Conservation (phyloP, 2,888 invertebrate species). For the Alloplasta piceator region DNA sequence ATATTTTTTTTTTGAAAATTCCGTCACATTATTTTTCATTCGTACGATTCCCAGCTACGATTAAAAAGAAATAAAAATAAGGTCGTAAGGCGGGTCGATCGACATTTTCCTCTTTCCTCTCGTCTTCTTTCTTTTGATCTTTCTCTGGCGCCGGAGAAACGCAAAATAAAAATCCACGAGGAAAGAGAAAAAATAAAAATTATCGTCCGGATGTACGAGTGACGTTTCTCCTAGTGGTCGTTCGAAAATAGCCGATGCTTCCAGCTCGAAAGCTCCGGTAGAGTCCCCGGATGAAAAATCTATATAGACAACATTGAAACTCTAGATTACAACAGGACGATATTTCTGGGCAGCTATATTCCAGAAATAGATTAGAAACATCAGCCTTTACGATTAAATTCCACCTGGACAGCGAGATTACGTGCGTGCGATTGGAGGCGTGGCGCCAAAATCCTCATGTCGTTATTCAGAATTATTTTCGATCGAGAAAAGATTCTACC, state of each 20-base stretch:
- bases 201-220: constrained; percentile 59
- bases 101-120: not conserved
- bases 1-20: not conserved
- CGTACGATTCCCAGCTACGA: not conserved
- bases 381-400: constrained; percentile 51
- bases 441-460: constrained; percentile 26
- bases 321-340: constrained; percentile 60
- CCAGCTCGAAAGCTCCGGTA: constrained; percentile 70
- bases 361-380: constrained; percentile 73
- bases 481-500: constrained; percentile 14
- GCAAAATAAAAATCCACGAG: constrained; percentile 39
- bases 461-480: constrained; percentile 11
- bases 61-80: too few species aligned
- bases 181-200: not conserved
- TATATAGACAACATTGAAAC: constrained; percentile 3
- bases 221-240: constrained; percentile 70
- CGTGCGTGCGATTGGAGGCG: constrained; percentile 51
- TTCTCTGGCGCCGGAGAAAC: constrained; percentile 31
- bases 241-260: constrained; percentile 77
- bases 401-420: constrained; percentile 62
- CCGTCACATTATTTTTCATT: constrained; percentile 1
- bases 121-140: not conserved
- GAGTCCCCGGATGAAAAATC: constrained; percentile 16
- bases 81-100: constrained; percentile 14
- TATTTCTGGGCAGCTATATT: constrained; percentile 73